phyloP scores from a whole-genome alignment of 2,113 vertebrate species.

The Notarius lentiginosus region DNA sequence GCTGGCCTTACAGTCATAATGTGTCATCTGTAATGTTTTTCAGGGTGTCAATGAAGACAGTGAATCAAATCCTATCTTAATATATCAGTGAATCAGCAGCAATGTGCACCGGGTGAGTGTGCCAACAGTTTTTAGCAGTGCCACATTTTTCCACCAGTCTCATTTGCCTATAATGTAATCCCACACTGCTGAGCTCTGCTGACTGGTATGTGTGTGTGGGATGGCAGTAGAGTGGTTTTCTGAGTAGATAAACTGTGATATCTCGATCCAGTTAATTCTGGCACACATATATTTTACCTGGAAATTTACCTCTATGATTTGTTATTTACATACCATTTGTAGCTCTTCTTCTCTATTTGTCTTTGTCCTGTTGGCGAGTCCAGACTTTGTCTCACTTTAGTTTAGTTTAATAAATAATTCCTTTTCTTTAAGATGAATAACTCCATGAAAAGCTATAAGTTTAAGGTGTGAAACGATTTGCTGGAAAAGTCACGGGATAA shows the following conservation, averaged over 20 bases:
- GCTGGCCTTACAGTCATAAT: slow-evolving; percentile 15
- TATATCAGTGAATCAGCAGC: slow-evolving; percentile 25
- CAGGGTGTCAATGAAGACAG: slow-evolving; percentile 1
- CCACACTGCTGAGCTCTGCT: slow-evolving; percentile 44
- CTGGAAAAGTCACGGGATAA: neutral
- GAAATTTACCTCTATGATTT: neutral
- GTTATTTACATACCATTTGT: neutral
- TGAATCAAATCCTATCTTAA: slow-evolving; percentile 33
- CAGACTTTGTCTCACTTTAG: neutral
- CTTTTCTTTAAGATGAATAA: neutral
- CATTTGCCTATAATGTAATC: slow-evolving; percentile 40
- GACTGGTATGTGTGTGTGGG: slow-evolving; percentile 46
- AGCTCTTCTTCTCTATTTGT: neutral
- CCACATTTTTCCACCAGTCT: neutral
- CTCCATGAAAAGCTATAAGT: neutral
- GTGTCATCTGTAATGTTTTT: slow-evolving; percentile 19
- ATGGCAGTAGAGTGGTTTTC: slow-evolving; percentile 17
- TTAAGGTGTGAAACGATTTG: neutral
- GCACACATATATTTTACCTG: neutral
- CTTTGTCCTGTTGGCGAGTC: neutral
- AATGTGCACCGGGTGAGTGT: neutral
- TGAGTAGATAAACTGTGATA: slow-evolving; percentile 5
- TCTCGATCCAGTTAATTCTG: neutral
- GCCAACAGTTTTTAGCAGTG: slow-evolving; percentile 19
- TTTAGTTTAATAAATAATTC: neutral